Base-by-base conservation (phyloP, 2,113 vertebrate species). In the Bubo scandiacus region DNA sequence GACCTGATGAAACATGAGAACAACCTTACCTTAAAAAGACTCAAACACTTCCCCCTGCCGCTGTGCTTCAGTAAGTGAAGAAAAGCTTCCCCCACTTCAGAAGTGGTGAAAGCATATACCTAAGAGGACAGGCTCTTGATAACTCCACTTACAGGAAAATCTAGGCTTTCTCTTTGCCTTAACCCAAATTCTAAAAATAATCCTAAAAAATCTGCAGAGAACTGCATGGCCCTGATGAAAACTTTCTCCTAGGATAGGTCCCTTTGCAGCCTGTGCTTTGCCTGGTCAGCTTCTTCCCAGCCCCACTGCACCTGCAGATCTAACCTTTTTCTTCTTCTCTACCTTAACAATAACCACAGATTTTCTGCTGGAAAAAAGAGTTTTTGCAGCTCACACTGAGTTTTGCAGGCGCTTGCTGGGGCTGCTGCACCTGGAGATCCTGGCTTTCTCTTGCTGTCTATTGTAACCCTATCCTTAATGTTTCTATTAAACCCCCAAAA, bases 41-140 rank as follows among this genome's bases (percentile, higher is more conserved):
- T 80, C n/a, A 30, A 47, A 27, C 5, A 29, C 34, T 5, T 8
- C 10, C 12, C 5, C 4, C 14, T 2, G 0, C 3, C 2, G 16
- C 43, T 18, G 3, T 11, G 12, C 6, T 82, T 79, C 20, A 63
- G 0, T 75, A 63, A 27, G 7, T 4, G 27, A 74, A 77, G 32
- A 68, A 43, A 81, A 81, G 3, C 16, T 88, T 75, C 20, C 10
- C 12, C 30, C 11, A 21, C 42, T 25, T 94, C 36, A 82, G 62
- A 42, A 68, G 34, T 12, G 25, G 6, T 34, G 42, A 38, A 77
- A 93, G 5, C 12, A 17, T 25, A 19, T 21, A 36, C 9, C 2
- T 45, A 12, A 54, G 32, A 62, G 10, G 38, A 29, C 27, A 55
- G 59, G 16, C 0, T 1, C 2, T 55, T 42, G n/a, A 22, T 38